Percentiles rank a stretch among this genome's conserved stretches.
These are phyloP conservation scores for Druceiella hillmani DNA, from an alignment of 2,888 invertebrate species.

Conservation along the genomic window DNA sequence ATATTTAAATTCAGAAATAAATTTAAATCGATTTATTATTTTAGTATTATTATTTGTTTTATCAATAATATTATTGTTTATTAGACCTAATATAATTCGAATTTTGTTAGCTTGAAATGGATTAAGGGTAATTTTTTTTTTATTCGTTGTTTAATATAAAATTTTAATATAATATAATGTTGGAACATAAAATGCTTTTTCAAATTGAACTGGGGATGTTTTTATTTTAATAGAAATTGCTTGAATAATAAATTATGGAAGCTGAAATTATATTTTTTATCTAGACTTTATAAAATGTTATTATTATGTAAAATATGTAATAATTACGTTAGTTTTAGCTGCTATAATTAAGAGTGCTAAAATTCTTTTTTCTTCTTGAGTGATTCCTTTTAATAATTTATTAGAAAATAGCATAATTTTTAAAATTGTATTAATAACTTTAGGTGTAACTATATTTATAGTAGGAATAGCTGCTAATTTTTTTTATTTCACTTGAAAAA, in stretches of 20 bases:
- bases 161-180: constrained; percentile 62
- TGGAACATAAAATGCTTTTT: constrained; percentile 65
- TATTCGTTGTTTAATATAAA: constrained; percentile 68
- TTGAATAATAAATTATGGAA: constrained; percentile 51
- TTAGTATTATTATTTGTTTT: constrained; percentile 65
- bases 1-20: constrained; percentile 55
- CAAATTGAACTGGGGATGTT: constrained; percentile 70
- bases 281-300: constrained; percentile 44
- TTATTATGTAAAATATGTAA: constrained; percentile 37
- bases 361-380: constrained; percentile 73
- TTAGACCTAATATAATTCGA: constrained; percentile 63
- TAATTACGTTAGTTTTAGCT: constrained; percentile 45
- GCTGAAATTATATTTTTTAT: constrained; percentile 43
- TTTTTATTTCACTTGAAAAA: constrained; percentile 70
- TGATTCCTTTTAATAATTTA: constrained; percentile 62
- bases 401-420: constrained; percentile 38
- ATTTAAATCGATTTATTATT: constrained; percentile 61
- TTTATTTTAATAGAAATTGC: constrained; percentile 57
- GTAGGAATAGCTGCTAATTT: constrained; percentile 56
- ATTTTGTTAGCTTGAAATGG: constrained; percentile 66
- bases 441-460: constrained; percentile 55
- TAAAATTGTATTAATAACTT: constrained; percentile 49
- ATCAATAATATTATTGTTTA: constrained; percentile 48
- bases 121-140: constrained; percentile 61
- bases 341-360: constrained; percentile 74